These are phyloP conservation scores for Delphinapterus leucas DNA, from an alignment of 2,113 vertebrate genomes.

Conservation along the genomic window DNA sequence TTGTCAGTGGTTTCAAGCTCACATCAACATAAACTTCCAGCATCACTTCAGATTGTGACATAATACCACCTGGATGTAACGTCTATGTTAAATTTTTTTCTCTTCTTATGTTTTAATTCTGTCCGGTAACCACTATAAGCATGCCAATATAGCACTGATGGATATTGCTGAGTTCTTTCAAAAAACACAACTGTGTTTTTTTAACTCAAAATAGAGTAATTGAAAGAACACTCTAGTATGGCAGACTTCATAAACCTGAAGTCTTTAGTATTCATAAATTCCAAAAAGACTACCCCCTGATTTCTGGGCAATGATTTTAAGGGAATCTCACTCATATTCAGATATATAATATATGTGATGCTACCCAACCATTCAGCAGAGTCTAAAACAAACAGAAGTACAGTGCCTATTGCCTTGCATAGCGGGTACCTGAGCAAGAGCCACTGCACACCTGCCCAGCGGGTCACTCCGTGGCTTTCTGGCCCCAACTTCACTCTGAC, in stretches of 20 bases:
- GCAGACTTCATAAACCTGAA: slow-evolving; percentile 29
- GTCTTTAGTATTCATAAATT: slow-evolving; percentile 15
- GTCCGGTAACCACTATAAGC: background rate
- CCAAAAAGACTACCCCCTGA: background rate
- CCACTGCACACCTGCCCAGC: background rate
- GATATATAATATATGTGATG: background rate
- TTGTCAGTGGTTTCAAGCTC: background rate
- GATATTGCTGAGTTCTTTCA: background rate
- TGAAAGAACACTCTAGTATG: background rate
- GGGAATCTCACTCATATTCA: background rate
- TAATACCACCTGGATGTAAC: background rate
- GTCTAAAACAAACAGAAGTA: background rate
- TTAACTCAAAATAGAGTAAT: slow-evolving; percentile 30
- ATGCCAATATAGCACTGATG: background rate
- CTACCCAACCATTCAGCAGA: background rate
- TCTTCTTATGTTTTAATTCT: slow-evolving; percentile 12
- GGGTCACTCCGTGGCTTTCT: background rate
- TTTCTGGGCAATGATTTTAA: slow-evolving; percentile 4
- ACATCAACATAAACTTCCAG: background rate
- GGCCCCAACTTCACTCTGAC: background rate
- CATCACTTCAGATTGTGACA: background rate
- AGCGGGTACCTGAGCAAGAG: background rate
- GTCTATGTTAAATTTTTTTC: background rate
- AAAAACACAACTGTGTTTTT: background rate
- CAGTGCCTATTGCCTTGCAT: background rate